phyloP scores from a whole-genome alignment of 2,888 invertebrate species.

The Acrobasis repandana region DNA sequence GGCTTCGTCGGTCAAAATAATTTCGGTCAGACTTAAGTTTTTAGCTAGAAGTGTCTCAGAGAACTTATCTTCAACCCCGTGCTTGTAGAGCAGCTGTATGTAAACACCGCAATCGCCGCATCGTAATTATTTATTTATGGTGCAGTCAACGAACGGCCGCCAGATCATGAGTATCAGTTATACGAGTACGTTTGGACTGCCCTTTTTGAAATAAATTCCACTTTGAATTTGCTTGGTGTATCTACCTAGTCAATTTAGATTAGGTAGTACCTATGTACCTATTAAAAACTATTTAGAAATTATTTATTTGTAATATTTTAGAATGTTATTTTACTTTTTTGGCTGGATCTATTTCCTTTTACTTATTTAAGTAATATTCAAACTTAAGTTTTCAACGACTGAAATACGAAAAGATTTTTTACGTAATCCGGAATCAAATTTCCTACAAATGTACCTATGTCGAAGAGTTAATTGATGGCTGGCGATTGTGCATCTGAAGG shows the following conservation, averaged over 20 bases:
- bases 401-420: constrained; percentile 39
- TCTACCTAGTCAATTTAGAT: too few species aligned
- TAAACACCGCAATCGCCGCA: background rate
- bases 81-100: background rate
- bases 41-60: too few species aligned
- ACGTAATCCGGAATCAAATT: constrained; percentile 47
- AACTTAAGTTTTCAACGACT: constrained; percentile 26
- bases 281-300: too few species aligned
- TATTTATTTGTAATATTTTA: too few species aligned
- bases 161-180: background rate
- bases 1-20: too few species aligned
- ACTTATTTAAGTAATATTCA: background rate
- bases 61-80: too few species aligned
- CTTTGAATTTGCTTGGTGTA: too few species aligned
- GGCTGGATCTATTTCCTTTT: background rate
- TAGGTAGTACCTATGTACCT: too few species aligned
- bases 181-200: too few species aligned
- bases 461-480: constrained; percentile 65
- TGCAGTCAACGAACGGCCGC: constrained; percentile 16
- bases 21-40: too few species aligned
- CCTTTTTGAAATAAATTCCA: too few species aligned
- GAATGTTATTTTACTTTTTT: too few species aligned
- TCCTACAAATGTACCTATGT: constrained; percentile 45
- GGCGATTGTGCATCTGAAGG: constrained; percentile 74
- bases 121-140: background rate